Conservation (phyloP, 2,113 vertebrate species). For the Nematolebias whitei region DNA sequence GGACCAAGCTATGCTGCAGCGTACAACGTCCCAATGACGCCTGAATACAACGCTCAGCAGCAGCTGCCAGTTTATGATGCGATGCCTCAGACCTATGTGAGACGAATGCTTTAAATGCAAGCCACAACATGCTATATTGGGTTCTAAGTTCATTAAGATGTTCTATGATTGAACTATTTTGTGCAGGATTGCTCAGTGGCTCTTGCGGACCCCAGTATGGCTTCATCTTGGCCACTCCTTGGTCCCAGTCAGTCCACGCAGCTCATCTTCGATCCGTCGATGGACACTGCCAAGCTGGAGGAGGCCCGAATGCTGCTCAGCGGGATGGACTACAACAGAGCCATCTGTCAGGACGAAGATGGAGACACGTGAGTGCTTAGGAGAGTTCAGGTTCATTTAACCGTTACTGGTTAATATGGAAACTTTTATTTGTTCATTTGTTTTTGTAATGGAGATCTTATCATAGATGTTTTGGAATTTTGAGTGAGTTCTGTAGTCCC, state of each 20-base stretch:
- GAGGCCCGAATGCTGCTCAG: slow-evolving; percentile 80
- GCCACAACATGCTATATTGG: too few relatives aligned
- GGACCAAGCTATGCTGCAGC: slow-evolving; percentile 29
- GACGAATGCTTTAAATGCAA: background rate
- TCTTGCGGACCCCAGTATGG: slow-evolving; percentile 22
- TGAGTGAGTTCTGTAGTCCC: too few relatives aligned
- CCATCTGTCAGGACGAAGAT: slow-evolving; percentile 86
- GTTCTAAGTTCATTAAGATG: background rate
- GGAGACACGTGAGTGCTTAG: slow-evolving; percentile 82
- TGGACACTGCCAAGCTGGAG: slow-evolving; percentile 75
- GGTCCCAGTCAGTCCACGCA: slow-evolving; percentile 34
- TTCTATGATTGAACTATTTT: background rate
- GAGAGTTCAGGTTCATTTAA: background rate
- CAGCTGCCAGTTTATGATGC: slow-evolving; percentile 38
- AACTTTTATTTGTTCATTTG: too few relatives aligned
- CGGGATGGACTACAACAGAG: slow-evolving; percentile 79
- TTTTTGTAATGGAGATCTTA: too few relatives aligned
- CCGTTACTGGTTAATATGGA: too few relatives aligned
- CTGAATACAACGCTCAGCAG: slow-evolving; percentile 58
- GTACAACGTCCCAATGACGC: slow-evolving; percentile 41
- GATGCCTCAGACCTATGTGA: slow-evolving; percentile 64
- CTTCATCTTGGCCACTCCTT: slow-evolving; percentile 58
- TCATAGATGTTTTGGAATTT: too few relatives aligned
- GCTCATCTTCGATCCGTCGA: slow-evolving; percentile 48
- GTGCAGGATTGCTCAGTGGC: slow-evolving; percentile 48